Conservation (phyloP, 2,888 invertebrate genomes). For the Leptinotarsa juncta region DNA sequence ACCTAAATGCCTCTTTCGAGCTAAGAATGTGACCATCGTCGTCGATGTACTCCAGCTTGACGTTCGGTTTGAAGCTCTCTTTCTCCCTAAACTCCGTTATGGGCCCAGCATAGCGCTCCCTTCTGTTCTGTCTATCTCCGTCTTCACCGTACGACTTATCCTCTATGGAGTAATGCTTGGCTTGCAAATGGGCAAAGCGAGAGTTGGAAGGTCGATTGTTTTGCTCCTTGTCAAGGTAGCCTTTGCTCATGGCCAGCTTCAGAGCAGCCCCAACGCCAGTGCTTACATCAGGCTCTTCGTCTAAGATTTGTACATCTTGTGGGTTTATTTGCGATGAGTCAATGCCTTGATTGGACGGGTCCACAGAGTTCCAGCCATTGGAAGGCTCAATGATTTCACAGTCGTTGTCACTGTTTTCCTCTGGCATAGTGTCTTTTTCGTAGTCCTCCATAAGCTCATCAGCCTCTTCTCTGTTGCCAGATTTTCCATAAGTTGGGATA, state of each 20-base stretch:
- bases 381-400: conserved; percentile 57
- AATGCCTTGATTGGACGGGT: conserved; percentile 63
- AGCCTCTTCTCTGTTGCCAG: conserved; percentile 89
- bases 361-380: conserved; percentile 71
- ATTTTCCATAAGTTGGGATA: conserved; percentile 93
- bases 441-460: conserved; percentile 62
- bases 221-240: conserved; percentile 85
- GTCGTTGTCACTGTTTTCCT: conserved; percentile 57
- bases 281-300: conserved; percentile 92
- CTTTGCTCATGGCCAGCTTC: conserved; percentile 91
- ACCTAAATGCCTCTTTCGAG: conserved; percentile 88
- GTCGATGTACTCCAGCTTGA: conserved; percentile 97
- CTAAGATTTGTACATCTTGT: conserved; percentile 78
- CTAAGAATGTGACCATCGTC: conserved; percentile 93
- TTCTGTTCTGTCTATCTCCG: conserved; percentile 71
- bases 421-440: conserved; percentile 53
- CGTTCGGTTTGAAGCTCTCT: conserved; percentile 89
- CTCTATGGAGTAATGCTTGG: conserved; percentile 84
- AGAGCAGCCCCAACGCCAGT: conserved; percentile 93
- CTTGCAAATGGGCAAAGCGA: conserved; percentile 80
- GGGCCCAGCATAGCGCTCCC: conserved; percentile 84
- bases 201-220: conserved; percentile 79
- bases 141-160: conserved; percentile 85
- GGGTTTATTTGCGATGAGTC: conserved; percentile 64
- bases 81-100: conserved; percentile 94